Base-by-base conservation (phyloP, 2,888 invertebrate genomes). In the Adelognathus sp. region DNA sequence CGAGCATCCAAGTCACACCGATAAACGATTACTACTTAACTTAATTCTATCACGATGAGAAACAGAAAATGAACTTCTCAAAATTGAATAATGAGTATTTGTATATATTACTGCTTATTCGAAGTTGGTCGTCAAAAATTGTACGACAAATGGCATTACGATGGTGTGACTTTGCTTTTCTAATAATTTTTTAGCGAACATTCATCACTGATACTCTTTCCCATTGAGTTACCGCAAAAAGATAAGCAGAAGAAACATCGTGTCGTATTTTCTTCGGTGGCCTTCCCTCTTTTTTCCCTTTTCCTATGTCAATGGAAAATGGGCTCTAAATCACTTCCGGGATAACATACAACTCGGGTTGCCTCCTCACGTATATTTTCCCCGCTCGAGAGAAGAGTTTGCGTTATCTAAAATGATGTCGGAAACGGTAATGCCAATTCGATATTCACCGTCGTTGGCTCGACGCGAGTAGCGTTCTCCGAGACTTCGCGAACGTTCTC, bases 341-440 rank as follows among this genome's bases (percentile, higher is more conserved):
- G 63, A 56, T 73, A 21, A 64, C 50, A 54, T 70, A 61, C 67
- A 79, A 71, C 56, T 46, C 71, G 31, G 31, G 33, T 58, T 16
- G 52, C 44, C 46, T 36, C n/a, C 31, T 54, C 73, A 31, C 61
- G 18, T 11, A 52, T 50, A 56, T 41, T 66, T 77, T 66, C 31
- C 54, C 21, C 16, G 71, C 29, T n/a, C n/a, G n/a, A 31, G 44
- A 60, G 73, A 58, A 44, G 44, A 36, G 50, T 24, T 54, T 39
- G 66, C 61, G 70, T 80, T 80, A 80, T 80, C 80, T 78, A 74
- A 80, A 80, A 78, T 78, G 80, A 78, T 66, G 77, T 71, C 71
- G 78, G 71, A 74, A 80, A 70, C 71, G 71, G 78, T 78, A 80
- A 78, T 80, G 78, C 78, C 80, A 80, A 80, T 80, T 78, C 80